A percentile compares a stretch with the other conserved stretches of the same genome.
Conservation (phyloP, 2,113 vertebrate genomes). For the Nibea coibor region DNA sequence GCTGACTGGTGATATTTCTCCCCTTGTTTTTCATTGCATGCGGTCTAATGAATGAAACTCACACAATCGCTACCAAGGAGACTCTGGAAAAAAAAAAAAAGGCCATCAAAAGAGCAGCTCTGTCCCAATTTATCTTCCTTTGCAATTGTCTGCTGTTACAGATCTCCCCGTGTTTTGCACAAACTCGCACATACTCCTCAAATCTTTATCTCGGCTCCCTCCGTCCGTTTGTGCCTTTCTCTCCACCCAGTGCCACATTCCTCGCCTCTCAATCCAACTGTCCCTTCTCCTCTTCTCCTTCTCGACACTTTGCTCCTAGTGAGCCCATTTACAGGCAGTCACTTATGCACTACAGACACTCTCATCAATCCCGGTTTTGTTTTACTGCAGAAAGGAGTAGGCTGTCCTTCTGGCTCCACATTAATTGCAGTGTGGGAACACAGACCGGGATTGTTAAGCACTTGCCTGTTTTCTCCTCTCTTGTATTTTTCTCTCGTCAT, state of each 20-base stretch:
- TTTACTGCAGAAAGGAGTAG: conserved; percentile 70
- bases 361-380: conserved; percentile 81
- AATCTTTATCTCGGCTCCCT: conserved; percentile 50
- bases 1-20: conserved; percentile 77
- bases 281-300: conserved; percentile 43
- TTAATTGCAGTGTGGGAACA: conserved; percentile 78
- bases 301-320: conserved; percentile 52
- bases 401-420: conserved; percentile 71
- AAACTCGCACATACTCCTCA: conserved; percentile 29
- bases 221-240: conserved; percentile 41
- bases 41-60: conserved; percentile 69
- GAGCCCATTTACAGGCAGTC: conserved; percentile 52
- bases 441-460: conserved; percentile 63
- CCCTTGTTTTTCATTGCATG: conserved; percentile 64
- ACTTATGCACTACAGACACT: conserved; percentile 60
- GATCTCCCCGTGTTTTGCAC: conserved; percentile 44
- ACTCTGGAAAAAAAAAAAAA: conserved; percentile 61
- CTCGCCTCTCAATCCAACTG: conserved; percentile 27
- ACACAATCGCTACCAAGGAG: conserved; percentile 78
- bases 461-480: conserved; percentile 33
- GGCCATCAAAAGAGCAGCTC: conserved; percentile 65
- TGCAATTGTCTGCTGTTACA: conserved; percentile 49
- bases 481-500: conserved; percentile 24
- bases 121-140: conserved; percentile 72
- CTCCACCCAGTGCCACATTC: conserved; percentile 38